phyloP scores from a whole-genome alignment of 2,113 vertebrate species.

The Tricholaema leucomelas region DNA sequence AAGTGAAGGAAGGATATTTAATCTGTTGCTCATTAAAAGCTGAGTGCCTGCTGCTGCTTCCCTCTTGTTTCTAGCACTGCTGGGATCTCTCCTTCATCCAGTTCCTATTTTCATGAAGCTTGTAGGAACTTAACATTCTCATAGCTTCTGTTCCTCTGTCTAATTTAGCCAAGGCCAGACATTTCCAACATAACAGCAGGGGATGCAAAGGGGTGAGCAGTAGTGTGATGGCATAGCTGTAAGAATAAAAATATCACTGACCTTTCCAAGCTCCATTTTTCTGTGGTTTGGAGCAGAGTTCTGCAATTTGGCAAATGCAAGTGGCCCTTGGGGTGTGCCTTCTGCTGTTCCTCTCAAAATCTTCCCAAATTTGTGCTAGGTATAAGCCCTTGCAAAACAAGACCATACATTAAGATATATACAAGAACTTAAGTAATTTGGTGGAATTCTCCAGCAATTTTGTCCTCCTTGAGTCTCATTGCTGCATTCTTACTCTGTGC shows the following conservation, averaged over 20 bases:
- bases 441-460: background rate
- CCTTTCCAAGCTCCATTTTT: conserved; percentile 55
- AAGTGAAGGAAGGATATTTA: background rate
- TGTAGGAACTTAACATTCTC: background rate
- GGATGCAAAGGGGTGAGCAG: background rate
- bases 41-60: background rate
- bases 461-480: background rate
- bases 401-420: conserved; percentile 33
- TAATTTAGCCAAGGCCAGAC: background rate
- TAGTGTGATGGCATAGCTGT: background rate
- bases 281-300: conserved; percentile 52
- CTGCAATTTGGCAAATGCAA: conserved; percentile 60
- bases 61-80: background rate
- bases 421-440: background rate
- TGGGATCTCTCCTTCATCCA: background rate
- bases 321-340: conserved; percentile 59
- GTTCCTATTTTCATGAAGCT: background rate
- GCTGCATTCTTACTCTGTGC: background rate
- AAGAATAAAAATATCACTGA: conserved; percentile 61
- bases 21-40: background rate
- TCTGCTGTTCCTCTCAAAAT: conserved; percentile 66
- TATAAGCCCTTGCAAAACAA: conserved; percentile 39
- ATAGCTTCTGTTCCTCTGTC: background rate
- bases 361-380: conserved; percentile 55
- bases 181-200: background rate